Base-by-base conservation (phyloP, 2,888 invertebrate species). In the Ectropis crepuscularia region DNA sequence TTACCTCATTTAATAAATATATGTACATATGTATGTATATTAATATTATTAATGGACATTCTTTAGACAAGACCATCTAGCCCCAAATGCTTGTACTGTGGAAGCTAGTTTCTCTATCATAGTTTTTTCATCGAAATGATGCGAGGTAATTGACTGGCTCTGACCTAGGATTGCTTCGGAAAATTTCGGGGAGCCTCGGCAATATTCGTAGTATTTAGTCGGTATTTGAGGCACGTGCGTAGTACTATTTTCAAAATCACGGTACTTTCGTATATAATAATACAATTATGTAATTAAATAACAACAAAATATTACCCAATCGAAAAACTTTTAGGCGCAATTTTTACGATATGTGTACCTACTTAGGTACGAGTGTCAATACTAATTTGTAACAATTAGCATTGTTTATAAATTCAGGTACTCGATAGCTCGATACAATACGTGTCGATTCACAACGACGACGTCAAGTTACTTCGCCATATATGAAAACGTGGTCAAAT, bases 61-160 rank as follows among this genome's bases (percentile, higher is more conserved):
- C 16, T 46, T 46, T 0, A 46, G 12, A 16, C 7, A 5, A 16
- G 0, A 16, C 16, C 16, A 28, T 28, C 4, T 28, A 28, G 16
- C 16, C 16, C 16, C 16, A 28, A 28, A 28, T n/a, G n/a, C n/a
- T n/a, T n/a, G 16, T 28, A 41, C 8, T 6, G 7, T 41, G 41
- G 16, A 4, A 28, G 16, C 16, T 28, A 28, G 16, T 28, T 4
- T 53, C 77, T 73, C 71, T 79, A 78, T 71, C 74, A 72, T 61
- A 75, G 73, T 69, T 79, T 78, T 71, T 78, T 75, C 76, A 74
- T 73, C 75, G 74, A 71, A 53, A 47, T 87, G 88, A 72, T 86
- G 82, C 77, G 94, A 93, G 94, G 94, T 94, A 94, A 94, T 94
- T 94, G 95, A 95, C 95, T 95, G 87, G 82, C 76, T 80, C 83